These are phyloP conservation scores for Myathropa florea DNA, from an alignment of 2,888 invertebrate genomes.

Conservation along the genomic window DNA sequence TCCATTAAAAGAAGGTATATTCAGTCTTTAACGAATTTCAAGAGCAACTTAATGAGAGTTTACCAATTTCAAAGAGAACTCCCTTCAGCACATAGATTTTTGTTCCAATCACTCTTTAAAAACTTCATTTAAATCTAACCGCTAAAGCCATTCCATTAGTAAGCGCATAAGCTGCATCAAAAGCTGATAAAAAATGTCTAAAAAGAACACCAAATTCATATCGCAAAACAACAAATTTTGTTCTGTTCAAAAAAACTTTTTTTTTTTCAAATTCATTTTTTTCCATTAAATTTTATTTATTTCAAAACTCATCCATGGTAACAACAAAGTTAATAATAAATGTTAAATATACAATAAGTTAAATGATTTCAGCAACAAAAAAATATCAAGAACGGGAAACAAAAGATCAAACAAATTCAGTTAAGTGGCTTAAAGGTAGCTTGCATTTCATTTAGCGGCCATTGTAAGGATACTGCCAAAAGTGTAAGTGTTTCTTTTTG, in stretches of 20 bases:
- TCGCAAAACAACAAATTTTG: conserved; percentile 20
- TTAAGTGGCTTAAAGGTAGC: neutral
- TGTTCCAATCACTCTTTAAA: too few relatives aligned
- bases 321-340: conserved; percentile 45
- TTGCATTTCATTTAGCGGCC: conserved; percentile 62
- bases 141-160: conserved; percentile 36
- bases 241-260: conserved; percentile 23
- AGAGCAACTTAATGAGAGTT: too few relatives aligned
- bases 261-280: neutral
- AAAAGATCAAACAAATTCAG: neutral
- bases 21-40: too few relatives aligned
- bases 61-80: too few relatives aligned
- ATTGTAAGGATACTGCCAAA: conserved; percentile 67
- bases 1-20: too few relatives aligned
- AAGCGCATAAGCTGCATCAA: conserved; percentile 11
- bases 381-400: conserved; percentile 2
- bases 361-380: conserved; percentile 35
- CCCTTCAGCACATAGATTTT: too few relatives aligned
- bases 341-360: conserved; percentile 39
- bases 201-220: conserved; percentile 24
- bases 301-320: conserved; percentile 44
- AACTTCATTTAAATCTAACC: too few relatives aligned
- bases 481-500: conserved; percentile 67
- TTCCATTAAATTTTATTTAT: conserved; percentile 42
- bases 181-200: neutral